Evolutionary conservation across 2,113 vertebrate species (phyloP).

Genomic region (Cynopterus brachyotis): DNA sequence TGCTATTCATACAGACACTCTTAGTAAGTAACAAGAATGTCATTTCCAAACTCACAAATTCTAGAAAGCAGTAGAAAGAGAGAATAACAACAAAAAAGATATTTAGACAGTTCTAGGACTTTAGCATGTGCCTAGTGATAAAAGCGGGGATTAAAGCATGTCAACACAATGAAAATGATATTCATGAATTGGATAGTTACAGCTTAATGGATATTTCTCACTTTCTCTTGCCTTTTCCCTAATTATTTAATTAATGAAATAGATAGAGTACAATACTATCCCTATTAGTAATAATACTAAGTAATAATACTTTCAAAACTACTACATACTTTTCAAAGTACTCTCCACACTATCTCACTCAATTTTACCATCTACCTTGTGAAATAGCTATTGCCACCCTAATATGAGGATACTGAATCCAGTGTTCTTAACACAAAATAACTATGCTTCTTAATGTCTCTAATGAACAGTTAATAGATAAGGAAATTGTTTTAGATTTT

Average conservation of each 20-base stretch:
- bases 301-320: not conserved
- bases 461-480: not conserved
- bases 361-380: not conserved
- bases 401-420: not conserved
- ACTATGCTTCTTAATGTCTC: not conserved
- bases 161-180: not conserved
- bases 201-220: not conserved
- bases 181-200: not conserved
- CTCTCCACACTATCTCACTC: not conserved
- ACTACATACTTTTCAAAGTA: not conserved
- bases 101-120: not conserved
- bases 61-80: not conserved
- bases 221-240: not conserved
- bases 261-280: not conserved
- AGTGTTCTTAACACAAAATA: not conserved
- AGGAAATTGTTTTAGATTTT: constrained; percentile 15
- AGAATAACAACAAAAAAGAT: not conserved
- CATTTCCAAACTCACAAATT: not conserved
- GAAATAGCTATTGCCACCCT: not conserved
- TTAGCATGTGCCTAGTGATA: not conserved
- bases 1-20: not conserved
- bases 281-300: not conserved
- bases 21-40: not conserved
- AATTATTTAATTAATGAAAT: not conserved
- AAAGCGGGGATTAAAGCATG: not conserved